A percentile compares a stretch with the other conserved stretches of the same genome.
These are phyloP conservation scores for Limnodromus scolopaceus DNA, from an alignment of 2,797 vertebrate genomes.

Conservation along the genomic window DNA sequence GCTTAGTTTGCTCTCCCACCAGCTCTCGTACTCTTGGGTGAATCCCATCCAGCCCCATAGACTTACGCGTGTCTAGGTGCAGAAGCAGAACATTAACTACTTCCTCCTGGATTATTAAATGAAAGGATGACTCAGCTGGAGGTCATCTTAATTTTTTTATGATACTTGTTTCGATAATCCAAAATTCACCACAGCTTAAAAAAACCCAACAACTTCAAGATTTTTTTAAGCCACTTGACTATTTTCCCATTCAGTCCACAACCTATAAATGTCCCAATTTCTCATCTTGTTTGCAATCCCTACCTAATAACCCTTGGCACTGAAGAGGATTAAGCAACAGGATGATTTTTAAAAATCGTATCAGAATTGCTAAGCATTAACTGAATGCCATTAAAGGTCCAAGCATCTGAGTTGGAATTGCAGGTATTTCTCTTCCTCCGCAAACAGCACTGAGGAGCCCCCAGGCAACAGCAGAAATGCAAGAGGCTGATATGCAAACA, in stretches of 20 bases:
- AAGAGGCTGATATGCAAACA: background rate
- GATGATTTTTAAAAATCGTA: background rate
- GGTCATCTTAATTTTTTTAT: background rate
- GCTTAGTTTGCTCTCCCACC: too few relatives aligned
- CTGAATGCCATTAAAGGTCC: background rate
- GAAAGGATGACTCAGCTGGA: background rate
- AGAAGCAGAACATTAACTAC: too few relatives aligned
- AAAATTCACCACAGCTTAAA: background rate
- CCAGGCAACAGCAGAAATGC: background rate
- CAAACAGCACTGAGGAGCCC: background rate
- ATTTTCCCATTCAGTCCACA: background rate
- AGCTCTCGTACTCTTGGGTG: too few relatives aligned
- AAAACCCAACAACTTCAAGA: background rate
- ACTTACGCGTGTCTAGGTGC: too few relatives aligned
- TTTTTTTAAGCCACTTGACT: background rate
- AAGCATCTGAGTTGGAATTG: background rate
- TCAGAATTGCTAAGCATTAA: background rate
- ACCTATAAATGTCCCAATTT: background rate
- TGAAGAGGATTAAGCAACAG: slow-evolving; percentile 26
- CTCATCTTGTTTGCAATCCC: background rate
- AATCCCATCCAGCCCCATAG: too few relatives aligned
- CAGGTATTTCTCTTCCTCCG: background rate
- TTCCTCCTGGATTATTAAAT: background rate
- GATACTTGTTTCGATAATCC: background rate
- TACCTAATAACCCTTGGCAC: slow-evolving; percentile 1